phyloP scores from a whole-genome alignment of 2,797 vertebrate genomes.

The Clarias laeviceps region DNA sequence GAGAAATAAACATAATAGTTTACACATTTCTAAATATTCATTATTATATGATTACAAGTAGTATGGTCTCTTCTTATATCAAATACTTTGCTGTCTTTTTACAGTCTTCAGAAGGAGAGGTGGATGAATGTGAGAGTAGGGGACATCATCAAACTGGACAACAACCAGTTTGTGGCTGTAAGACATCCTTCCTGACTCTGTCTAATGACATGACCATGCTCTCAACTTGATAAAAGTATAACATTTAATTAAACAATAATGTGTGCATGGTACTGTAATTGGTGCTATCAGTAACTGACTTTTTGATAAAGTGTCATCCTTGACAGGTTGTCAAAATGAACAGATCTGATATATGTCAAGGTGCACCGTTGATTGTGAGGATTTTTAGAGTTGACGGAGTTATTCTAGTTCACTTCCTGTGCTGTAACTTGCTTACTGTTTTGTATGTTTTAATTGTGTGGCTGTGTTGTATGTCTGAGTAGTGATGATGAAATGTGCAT shows the following conservation, averaged over 20 bases:
- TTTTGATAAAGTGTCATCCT: background rate
- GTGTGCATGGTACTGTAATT: background rate
- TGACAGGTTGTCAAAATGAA: background rate
- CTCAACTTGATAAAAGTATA: background rate
- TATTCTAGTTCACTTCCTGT: background rate
- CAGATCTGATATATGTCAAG: background rate
- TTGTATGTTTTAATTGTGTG: background rate
- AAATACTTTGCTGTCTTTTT: background rate
- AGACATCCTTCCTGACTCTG: slow-evolving; percentile 58
- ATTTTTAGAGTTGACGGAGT: background rate
- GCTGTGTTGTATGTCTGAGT: background rate
- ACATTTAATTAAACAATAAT: background rate
- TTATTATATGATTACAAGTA: background rate
- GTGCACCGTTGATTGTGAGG: background rate
- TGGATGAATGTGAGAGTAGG: slow-evolving; percentile 96
- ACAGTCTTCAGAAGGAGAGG: slow-evolving; percentile 86
- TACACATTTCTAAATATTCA: background rate
- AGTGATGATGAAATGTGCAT: background rate
- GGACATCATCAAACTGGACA: slow-evolving; percentile 93
- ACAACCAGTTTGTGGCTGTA: slow-evolving; percentile 95
- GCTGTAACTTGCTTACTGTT: background rate
- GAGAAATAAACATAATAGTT: background rate
- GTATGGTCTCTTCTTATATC: background rate
- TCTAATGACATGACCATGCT: slow-evolving; percentile 6
- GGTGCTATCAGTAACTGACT: background rate